phyloP scores from a whole-genome alignment of 2,113 vertebrate genomes.

The Bettongia penicillata region DNA sequence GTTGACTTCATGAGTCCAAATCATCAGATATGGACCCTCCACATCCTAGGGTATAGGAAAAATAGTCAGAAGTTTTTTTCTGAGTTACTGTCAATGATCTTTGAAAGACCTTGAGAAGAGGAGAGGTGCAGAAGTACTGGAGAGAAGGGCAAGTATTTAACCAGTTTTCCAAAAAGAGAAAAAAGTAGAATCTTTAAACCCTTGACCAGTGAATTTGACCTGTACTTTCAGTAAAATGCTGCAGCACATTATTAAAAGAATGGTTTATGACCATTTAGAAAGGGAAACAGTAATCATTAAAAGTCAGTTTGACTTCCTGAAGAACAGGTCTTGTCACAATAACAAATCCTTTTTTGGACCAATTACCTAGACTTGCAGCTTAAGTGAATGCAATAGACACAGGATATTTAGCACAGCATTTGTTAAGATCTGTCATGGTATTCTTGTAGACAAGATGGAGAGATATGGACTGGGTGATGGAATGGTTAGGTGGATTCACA shows the following conservation, averaged over 20 bases:
- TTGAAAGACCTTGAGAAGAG: neutral
- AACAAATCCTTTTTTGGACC: neutral
- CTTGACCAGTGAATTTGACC: neutral
- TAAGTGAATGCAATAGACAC: neutral
- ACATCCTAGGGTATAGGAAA: neutral
- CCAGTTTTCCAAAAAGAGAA: neutral
- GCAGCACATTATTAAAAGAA: neutral
- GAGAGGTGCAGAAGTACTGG: neutral
- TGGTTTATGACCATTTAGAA: neutral
- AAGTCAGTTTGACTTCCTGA: neutral
- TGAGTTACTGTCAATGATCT: neutral
- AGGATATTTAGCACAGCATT: neutral
- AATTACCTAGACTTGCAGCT: neutral
- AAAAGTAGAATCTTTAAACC: neutral
- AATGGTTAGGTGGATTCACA: neutral
- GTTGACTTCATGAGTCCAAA: neutral
- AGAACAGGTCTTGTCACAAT: neutral
- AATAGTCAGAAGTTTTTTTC: neutral
- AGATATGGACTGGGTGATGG: neutral
- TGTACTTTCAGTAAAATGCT: neutral
- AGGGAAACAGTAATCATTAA: neutral
- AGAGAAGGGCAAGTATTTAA: neutral
- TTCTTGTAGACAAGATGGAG: neutral
- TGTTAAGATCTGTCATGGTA: neutral
- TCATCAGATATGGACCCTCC: neutral